phyloP scores from a whole-genome alignment of 2,888 invertebrate genomes.

The Microctonus hyperodae region DNA sequence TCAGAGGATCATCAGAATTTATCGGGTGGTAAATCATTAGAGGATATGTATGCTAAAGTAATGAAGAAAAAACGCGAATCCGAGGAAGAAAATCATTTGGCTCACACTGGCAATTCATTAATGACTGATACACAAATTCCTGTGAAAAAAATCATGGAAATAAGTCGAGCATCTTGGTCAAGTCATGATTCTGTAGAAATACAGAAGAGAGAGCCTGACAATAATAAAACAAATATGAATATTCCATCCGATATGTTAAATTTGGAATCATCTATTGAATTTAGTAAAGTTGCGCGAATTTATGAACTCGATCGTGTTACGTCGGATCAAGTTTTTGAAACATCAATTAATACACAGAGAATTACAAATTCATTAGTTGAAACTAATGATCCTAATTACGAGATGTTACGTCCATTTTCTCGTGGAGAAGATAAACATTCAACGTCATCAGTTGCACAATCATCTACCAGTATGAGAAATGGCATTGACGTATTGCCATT shows the following conservation, averaged over 20 bases:
- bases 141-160: conserved; percentile 52
- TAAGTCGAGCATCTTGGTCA: conserved; percentile 57
- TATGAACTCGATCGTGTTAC: conserved; percentile 62
- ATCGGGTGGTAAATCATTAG: conserved; percentile 70
- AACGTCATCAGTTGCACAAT: conserved; percentile 12
- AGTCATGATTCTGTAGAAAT: conserved; percentile 56
- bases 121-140: conserved; percentile 25
- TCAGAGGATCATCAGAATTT: conserved; percentile 45
- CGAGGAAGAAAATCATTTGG: conserved; percentile 57
- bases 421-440: conserved; percentile 24
- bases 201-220: conserved; percentile 51
- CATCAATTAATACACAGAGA: conserved; percentile 34
- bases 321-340: conserved; percentile 73
- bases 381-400: conserved; percentile 77
- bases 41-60: conserved; percentile 91
- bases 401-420: conserved; percentile 70
- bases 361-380: conserved; percentile 35
- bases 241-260: conserved; percentile 34
- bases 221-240: not conserved
- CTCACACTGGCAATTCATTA: conserved; percentile 19
- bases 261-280: conserved; percentile 43
- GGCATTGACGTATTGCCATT: conserved; percentile 47
- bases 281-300: conserved; percentile 53
- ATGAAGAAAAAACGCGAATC: conserved; percentile 69
- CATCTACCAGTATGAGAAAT: conserved; percentile 38